These are phyloP conservation scores for Criorhina ranunculi DNA, from an alignment of 2,888 invertebrate species.

Conservation along the genomic window DNA sequence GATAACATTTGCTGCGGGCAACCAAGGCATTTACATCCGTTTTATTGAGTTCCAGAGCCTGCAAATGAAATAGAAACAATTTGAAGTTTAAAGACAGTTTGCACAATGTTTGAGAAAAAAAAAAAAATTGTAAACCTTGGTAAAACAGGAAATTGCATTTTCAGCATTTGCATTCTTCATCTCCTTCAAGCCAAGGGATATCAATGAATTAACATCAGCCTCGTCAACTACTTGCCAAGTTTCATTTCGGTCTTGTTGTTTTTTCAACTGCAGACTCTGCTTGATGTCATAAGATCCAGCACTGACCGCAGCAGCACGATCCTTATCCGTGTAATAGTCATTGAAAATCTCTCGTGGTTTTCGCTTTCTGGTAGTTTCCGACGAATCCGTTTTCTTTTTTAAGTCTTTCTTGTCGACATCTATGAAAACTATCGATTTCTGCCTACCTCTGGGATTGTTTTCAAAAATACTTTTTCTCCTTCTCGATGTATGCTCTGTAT, in stretches of 20 bases:
- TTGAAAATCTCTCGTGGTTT: slow-evolving; percentile 85
- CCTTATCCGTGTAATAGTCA: slow-evolving; percentile 95
- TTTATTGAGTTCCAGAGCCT: slow-evolving; percentile 95
- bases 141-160: slow-evolving; percentile 90
- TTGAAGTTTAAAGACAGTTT: not conserved
- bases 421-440: slow-evolving; percentile 77
- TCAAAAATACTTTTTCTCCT: slow-evolving; percentile 62
- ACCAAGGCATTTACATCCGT: slow-evolving; percentile 94
- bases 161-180: slow-evolving; percentile 90
- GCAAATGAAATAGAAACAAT: slow-evolving; percentile 81
- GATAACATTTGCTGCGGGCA: slow-evolving; percentile 94
- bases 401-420: slow-evolving; percentile 78
- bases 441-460: slow-evolving; percentile 48
- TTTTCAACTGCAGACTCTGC: slow-evolving; percentile 91
- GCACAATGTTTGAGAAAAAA: not conserved
- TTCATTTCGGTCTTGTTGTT: slow-evolving; percentile 90
- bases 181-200: slow-evolving; percentile 91
- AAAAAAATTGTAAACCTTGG: slow-evolving; percentile 86
- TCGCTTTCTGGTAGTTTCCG: slow-evolving; percentile 81
- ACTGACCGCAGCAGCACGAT: slow-evolving; percentile 94
- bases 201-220: slow-evolving; percentile 90
- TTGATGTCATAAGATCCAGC: slow-evolving; percentile 92
- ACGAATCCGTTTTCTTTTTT: slow-evolving; percentile 80
- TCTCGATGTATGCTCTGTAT: slow-evolving; percentile 83
- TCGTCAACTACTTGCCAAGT: slow-evolving; percentile 91